Base-by-base conservation (phyloP, 2,113 vertebrate species). In the Psilopsiagon aymara region DNA sequence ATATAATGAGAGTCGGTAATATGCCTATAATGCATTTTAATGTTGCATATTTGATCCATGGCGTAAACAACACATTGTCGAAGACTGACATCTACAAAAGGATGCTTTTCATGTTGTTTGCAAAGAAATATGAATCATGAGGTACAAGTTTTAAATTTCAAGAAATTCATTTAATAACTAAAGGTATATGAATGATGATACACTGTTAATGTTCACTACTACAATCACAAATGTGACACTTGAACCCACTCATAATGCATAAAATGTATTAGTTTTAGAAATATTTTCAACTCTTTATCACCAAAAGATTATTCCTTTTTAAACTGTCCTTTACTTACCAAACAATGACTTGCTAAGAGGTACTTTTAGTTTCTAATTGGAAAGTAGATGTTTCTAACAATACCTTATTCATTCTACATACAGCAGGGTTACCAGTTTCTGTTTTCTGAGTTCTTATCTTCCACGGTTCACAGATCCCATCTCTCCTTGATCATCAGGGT, bases 401-500 rank as follows among this genome's bases (percentile, higher is more conserved):
- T 68, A 75, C 69, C 66, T 74, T 85, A 46, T 63, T 93, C 85
- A 87, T 75, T 96, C 88, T 94, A 91, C 41, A 63, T 44, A 88
- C 13, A 92, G 52, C 73, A 92, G 59, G 66, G 86, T 86, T 95
- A 95, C 33, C 44, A 95, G 90, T 96, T 96, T 78, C 94, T 20
- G 75, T 93, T 93, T 94, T 97, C 86, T 69, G 90, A 95, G 92
- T 91, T 96, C 90, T 95, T 95, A 90, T 97, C 93, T 94, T 96
- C 89, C 95, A 98, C 4, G 73, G 94, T 98, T 97, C 97, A 98
- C 70, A 97, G 94, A 96, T 88, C 82, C 86, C 95, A 97, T 97
- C 95, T 98, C 88, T 88, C 75, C 95, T 96, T 97, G 95, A 97
- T 95, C 96, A 97, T 91, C 90, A 90, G 86, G 82, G 90, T 90